Base-by-base conservation (phyloP, 2,888 invertebrate genomes). In the Rhamnusium bicolor region DNA sequence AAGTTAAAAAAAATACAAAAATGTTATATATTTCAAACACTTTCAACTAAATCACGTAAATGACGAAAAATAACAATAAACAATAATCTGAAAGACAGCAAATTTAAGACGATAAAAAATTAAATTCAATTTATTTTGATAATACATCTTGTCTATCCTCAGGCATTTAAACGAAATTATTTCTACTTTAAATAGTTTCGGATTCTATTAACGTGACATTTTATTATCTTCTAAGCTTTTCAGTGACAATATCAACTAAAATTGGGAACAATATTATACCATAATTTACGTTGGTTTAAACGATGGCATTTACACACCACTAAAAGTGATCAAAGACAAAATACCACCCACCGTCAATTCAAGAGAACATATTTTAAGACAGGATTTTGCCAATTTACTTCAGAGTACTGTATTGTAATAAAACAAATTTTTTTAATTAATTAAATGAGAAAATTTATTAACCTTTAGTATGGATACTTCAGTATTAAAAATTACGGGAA, bases 161-260 rank as follows among this genome's bases (percentile, higher is more conserved):
- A 14, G n/a, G 27, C 14, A 29, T 56, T 27, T n/a, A 7, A 8
- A 29, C 2, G 56, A 8, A 24, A 12, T 19, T 56, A 60, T 60
- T 60, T 60, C 18, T 40, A 32, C 19, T 40, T 32, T 32, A 60
- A 32, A 60, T 40, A 40, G 16, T 19, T 51, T 51, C 40, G 2
- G 40, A 60, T 16, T 60, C 60, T 60, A n/a, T 32, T 40, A 40
- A 60, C 60, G 40, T 60, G 40, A 60, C 60, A 40, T 40, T 60
- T 60, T 60, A 60, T 40, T 29, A 32, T 18, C 19, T 51, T 19
- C 19, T 18, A 51, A 51, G 51, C 18, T 8, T 60, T 29, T 19
- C 60, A n/a, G 18, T 19, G 29, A 32, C 60, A 18, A 8, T 32
- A 60, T 60, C 19, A 40, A 60, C 19, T 19, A n/a, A 60, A 60